Percentiles rank a stretch among this genome's conserved stretches.
Evolutionary conservation across 2,888 invertebrate species (phyloP).

Genomic region (Lasioglossum vierecki): DNA sequence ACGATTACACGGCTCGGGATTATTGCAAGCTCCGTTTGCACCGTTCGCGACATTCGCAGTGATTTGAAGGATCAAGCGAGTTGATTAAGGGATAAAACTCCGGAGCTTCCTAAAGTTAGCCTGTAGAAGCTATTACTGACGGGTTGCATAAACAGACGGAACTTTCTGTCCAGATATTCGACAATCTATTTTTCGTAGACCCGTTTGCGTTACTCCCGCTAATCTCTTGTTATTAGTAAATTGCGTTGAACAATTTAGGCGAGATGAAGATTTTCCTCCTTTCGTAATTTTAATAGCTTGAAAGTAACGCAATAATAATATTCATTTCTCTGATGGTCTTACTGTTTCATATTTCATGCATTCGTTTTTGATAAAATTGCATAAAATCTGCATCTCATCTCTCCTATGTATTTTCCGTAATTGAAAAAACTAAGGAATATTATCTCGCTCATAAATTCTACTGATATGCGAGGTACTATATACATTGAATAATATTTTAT

Average conservation of each 20-base stretch:
- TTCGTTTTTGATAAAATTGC: neutral
- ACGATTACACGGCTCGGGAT: slow-evolving; percentile 48
- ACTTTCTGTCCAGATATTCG: neutral
- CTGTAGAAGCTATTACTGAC: neutral
- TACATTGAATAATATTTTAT: neutral
- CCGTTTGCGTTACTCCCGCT: neutral
- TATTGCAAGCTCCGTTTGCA: slow-evolving; percentile 49
- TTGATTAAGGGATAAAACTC: slow-evolving; percentile 47
- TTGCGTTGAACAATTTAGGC: neutral
- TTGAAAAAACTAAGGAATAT: neutral
- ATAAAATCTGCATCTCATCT: neutral
- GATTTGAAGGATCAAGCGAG: slow-evolving; percentile 46
- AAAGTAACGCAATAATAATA: neutral
- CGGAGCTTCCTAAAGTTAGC: neutral
- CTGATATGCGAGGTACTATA: neutral
- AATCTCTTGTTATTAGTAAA: no score
- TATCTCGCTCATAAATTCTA: neutral
- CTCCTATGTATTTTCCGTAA: neutral
- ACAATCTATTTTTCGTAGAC: neutral
- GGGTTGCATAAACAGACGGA: slow-evolving; percentile 1
- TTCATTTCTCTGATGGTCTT: neutral
- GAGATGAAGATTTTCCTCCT: neutral
- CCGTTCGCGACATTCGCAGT: slow-evolving; percentile 44
- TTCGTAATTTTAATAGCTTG: neutral
- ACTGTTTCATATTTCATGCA: neutral